These are phyloP conservation scores for Heptranchias perlo DNA, from an alignment of 2,113 vertebrate genomes.

Conservation along the genomic window DNA sequence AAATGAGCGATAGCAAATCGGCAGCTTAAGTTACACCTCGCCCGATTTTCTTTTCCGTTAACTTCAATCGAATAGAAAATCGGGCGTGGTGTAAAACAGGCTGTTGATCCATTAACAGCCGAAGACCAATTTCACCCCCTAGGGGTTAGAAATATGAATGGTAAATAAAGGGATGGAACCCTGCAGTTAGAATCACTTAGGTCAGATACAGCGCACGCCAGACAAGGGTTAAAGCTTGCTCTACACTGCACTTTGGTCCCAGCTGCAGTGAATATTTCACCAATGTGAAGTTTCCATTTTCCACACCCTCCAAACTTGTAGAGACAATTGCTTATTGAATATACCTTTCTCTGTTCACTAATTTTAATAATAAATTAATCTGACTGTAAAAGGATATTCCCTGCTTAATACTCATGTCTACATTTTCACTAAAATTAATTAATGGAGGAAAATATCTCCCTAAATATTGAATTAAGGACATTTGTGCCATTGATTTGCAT, in stretches of 20 bases:
- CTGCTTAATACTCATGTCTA: background rate
- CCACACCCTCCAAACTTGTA: background rate
- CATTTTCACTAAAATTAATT: background rate
- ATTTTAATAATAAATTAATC: background rate
- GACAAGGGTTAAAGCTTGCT: background rate
- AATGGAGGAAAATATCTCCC: background rate
- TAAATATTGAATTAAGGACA: background rate
- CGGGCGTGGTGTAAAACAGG: background rate
- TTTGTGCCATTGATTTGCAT: background rate
- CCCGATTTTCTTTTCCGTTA: background rate
- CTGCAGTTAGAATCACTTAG: background rate
- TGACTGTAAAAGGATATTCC: background rate
- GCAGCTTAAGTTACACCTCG: background rate
- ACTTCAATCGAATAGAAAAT: background rate
- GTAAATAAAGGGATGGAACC: background rate
- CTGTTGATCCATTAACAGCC: no score
- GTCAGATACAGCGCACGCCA: background rate
- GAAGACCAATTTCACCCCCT: background rate
- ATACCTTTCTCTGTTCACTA: background rate
- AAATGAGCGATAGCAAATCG: background rate
- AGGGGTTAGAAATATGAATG: background rate
- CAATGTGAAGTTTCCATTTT: background rate
- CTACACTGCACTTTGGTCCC: background rate
- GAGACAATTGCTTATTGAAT: background rate
- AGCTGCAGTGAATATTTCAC: background rate